phyloP scores from a whole-genome alignment of 2,888 invertebrate species.

The Macrosiphum euphorbiae region DNA sequence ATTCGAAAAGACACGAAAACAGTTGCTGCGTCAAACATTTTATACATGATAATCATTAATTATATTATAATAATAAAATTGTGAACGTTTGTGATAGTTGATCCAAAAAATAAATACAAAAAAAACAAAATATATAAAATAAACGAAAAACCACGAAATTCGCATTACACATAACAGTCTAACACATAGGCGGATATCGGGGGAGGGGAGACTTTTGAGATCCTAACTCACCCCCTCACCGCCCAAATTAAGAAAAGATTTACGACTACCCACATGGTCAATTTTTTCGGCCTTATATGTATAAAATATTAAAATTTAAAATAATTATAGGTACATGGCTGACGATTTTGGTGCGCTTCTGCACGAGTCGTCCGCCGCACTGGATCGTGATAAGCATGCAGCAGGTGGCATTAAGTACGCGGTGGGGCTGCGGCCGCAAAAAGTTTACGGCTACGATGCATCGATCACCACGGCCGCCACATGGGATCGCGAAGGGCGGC shows the following conservation, averaged over 20 bases:
- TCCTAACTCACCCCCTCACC: neutral
- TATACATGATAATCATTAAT: neutral
- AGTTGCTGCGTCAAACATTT: neutral
- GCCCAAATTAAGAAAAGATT: neutral
- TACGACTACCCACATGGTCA: neutral
- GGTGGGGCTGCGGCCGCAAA: no score
- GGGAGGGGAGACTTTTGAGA: fast-evolving
- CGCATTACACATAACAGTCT: neutral
- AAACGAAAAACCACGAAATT: neutral
- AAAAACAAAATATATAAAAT: neutral
- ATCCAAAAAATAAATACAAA: neutral
- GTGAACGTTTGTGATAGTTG: neutral
- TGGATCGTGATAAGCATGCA: neutral
- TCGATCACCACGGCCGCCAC: conserved; percentile 57
- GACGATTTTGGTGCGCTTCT: neutral
- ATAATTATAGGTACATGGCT: neutral
- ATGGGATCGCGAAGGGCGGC: conserved; percentile 49
- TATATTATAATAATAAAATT: neutral
- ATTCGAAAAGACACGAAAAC: neutral
- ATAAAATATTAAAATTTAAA: neutral
- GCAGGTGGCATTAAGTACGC: no score
- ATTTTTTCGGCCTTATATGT: neutral
- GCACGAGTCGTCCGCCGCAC: neutral
- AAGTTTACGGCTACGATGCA: neutral
- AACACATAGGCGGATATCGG: neutral